A percentile compares a stretch with the other conserved stretches of the same genome.
phyloP scores from a whole-genome alignment of 2,888 invertebrate species.

The Eilema sororculum region DNA sequence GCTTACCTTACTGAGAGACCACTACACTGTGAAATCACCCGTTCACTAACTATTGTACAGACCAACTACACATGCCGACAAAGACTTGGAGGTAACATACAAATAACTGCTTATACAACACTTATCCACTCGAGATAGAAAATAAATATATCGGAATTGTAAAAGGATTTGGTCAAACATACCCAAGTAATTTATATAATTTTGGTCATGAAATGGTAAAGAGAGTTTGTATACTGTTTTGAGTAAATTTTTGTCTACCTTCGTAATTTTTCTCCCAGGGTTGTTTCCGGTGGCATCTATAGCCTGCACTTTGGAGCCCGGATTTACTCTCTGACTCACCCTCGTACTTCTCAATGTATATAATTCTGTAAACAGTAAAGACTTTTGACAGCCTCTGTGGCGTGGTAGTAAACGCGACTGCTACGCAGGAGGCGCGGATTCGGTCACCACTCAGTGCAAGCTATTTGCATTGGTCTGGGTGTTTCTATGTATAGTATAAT shows the following conservation, averaged over 20 bases:
- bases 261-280: background rate
- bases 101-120: conserved; percentile 57
- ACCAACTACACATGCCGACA: conserved; percentile 69
- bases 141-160: conserved; percentile 18
- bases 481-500: no score
- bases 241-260: background rate
- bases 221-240: conserved; percentile 31
- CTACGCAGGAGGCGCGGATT: no score
- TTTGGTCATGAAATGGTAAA: conserved; percentile 30
- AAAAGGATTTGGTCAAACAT: conserved; percentile 32
- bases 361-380: background rate
- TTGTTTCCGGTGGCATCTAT: background rate
- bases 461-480: no score
- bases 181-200: conserved; percentile 29
- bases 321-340: background rate
- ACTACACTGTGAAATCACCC: conserved; percentile 81
- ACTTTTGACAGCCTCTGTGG: background rate
- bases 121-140: conserved; percentile 63
- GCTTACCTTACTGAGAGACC: conserved; percentile 64
- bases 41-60: conserved; percentile 57
- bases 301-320: background rate
- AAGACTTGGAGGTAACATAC: conserved; percentile 48
- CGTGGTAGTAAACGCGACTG: no score
- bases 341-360: background rate
- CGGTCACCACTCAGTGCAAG: no score